Evolutionary conservation across 2,113 vertebrate genomes (phyloP), one percentile per base, ranked within the genome.

Genomic region (Gallinago jamesoni): DNA sequence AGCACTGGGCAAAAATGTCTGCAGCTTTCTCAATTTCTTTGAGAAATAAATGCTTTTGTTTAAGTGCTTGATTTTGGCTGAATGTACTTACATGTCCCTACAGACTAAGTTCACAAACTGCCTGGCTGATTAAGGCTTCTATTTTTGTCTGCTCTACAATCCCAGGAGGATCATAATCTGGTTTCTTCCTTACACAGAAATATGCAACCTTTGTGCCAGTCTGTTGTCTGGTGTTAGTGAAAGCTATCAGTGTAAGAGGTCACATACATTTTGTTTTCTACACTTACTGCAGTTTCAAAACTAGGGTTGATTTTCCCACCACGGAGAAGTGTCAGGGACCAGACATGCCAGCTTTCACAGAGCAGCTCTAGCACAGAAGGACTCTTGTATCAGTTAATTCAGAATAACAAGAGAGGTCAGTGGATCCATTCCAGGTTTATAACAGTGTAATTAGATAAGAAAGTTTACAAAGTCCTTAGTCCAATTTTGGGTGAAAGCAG

Each of bases 61-160:
- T 55, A 89, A 93, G 60, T 76, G 59, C 30, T 62, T 91, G 67
- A 43, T 86, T 96, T 93, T 92, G 56, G 53, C 75, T 78, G 57
- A 73, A 83, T 39, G 17, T 70, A 72, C 94, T 93, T 89, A 70
- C 20, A n/a, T 45, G 69, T 69, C 72, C 63, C 52, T 76, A 50
- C 27, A 90, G 74, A 75, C 50, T 37, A 73, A 74, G 68, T 72
- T 95, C 66, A 59, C 50, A 94, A 88, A 77, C 60, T 87, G 55
- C 45, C 37, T 93, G 31, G 15, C 37, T 94, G 60, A 84, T 79
- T 75, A 74, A 84, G 52, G 23, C 24, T 94, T 68, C 67, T 92
- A 16, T 87, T 97, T 97, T 92, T 4, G 3, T 89, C 68, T 89
- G 37, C 35, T 84, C 14, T 41, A 39, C n/a, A 69, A 10, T 84